Evolutionary conservation across 2,797 vertebrate genomes (phyloP).

Genomic region (Octomys mimax): DNA sequence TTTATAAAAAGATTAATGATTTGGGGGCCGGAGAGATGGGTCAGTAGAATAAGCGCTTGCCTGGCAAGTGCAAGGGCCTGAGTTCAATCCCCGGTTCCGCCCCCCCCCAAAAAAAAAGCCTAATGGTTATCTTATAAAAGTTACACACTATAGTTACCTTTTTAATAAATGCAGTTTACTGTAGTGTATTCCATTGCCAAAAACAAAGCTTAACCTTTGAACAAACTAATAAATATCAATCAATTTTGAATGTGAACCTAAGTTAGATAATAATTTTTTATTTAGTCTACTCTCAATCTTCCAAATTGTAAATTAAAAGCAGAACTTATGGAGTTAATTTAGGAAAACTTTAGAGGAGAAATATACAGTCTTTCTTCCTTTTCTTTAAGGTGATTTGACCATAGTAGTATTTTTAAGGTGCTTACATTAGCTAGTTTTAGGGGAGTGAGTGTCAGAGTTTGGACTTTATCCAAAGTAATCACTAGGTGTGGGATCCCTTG

Average conservation of each 20-base stretch:
- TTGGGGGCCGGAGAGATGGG: not conserved
- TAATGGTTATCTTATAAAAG: not conserved
- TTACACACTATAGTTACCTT: conserved; percentile 1
- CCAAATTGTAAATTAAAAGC: conserved; percentile 64
- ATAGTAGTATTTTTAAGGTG: conserved; percentile 37
- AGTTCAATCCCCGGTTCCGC: not conserved
- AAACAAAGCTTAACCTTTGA: conserved; percentile 24
- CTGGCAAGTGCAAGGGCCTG: too few species aligned
- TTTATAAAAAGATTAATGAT: conserved; percentile 50
- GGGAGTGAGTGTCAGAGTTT: not conserved
- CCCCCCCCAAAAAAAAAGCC: too few species aligned
- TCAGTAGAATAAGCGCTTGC: too few species aligned
- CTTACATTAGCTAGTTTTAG: not conserved
- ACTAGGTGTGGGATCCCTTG: not conserved
- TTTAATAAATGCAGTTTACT: conserved; percentile 53
- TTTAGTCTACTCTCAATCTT: conserved; percentile 44
- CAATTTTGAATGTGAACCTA: conserved; percentile 53
- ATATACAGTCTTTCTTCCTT: conserved; percentile 7
- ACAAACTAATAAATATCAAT: not conserved
- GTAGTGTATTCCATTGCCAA: conserved; percentile 16
- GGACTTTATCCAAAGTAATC: conserved; percentile 19
- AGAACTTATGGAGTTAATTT: conserved; percentile 30
- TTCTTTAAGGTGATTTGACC: conserved; percentile 50
- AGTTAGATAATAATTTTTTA: conserved; percentile 40
- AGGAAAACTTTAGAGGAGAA: conserved; percentile 32